Evolutionary conservation across 2,797 vertebrate species (phyloP).

Genomic region (Galaxias olidus): DNA sequence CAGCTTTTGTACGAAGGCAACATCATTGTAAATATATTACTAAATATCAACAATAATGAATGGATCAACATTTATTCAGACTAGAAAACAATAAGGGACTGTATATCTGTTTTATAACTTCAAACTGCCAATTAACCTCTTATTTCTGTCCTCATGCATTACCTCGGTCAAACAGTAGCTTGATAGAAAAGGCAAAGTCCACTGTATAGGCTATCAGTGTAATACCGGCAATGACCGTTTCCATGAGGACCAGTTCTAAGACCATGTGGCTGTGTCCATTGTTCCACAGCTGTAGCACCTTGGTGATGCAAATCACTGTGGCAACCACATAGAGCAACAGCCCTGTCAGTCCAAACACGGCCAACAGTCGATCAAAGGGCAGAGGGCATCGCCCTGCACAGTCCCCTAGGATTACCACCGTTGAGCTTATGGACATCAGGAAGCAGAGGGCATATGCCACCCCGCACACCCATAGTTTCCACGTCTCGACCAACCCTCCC

Average conservation of each 20-base stretch:
- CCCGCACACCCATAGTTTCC: background rate
- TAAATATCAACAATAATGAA: background rate
- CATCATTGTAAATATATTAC: too few relatives aligned
- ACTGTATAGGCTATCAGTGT: constrained; percentile 74
- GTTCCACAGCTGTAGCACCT: constrained; percentile 37
- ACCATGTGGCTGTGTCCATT: accelerated
- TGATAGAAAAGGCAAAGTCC: constrained; percentile 73
- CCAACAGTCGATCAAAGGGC: constrained; percentile 70
- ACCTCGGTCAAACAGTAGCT: constrained; percentile 65
- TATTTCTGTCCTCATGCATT: constrained; percentile 28
- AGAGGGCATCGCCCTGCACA: constrained; percentile 65
- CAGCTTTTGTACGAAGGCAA: too few relatives aligned
- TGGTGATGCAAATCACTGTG: constrained; percentile 65
- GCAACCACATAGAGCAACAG: constrained; percentile 67
- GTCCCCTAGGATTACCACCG: constrained; percentile 72
- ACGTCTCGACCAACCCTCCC: background rate
- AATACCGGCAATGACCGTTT: constrained; percentile 59
- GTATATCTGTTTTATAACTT: background rate
- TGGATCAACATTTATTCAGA: background rate
- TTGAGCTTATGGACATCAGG: constrained; percentile 59
- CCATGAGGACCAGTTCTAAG: constrained; percentile 44
- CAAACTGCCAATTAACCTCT: constrained; percentile 4
- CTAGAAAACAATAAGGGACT: too few relatives aligned
- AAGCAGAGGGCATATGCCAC: constrained; percentile 65
- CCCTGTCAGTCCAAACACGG: constrained; percentile 63